Evolutionary conservation across 2,113 vertebrate species (phyloP).

Genomic region (Oophaga pumilio): DNA sequence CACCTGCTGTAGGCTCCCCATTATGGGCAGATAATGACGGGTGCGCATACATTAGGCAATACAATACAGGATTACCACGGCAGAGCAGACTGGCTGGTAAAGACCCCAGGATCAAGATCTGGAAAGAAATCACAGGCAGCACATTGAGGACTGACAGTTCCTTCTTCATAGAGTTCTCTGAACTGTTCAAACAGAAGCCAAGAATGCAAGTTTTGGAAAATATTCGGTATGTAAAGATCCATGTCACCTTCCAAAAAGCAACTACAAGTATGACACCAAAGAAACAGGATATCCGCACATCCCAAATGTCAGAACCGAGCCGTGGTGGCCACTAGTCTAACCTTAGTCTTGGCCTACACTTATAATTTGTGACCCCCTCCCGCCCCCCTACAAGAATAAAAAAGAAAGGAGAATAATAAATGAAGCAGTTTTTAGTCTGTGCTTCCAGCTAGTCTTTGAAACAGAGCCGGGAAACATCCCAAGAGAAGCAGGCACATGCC

Average conservation of each 20-base stretch:
- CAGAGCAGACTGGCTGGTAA: background rate
- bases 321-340: too few species aligned
- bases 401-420: background rate
- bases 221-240: background rate
- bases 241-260: background rate
- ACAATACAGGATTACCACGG: background rate
- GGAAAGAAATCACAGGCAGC: background rate
- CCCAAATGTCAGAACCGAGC: too few species aligned
- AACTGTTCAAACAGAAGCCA: background rate
- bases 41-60: too few species aligned
- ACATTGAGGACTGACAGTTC: slow-evolving; percentile 5
- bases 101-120: background rate
- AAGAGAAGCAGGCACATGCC: background rate
- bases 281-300: too few species aligned
- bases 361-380: background rate
- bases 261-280: background rate
- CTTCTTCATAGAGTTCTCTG: background rate
- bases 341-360: background rate
- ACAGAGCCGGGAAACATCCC: background rate
- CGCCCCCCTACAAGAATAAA: too few species aligned
- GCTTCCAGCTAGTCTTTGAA: background rate
- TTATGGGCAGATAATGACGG: too few species aligned
- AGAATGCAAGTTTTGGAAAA: background rate
- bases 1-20: too few species aligned
- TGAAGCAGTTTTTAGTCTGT: background rate